Percentiles rank a stretch among this genome's conserved stretches.
Evolutionary conservation across 2,797 vertebrate species (phyloP).

Genomic region (Poeciliopsis presidionis): DNA sequence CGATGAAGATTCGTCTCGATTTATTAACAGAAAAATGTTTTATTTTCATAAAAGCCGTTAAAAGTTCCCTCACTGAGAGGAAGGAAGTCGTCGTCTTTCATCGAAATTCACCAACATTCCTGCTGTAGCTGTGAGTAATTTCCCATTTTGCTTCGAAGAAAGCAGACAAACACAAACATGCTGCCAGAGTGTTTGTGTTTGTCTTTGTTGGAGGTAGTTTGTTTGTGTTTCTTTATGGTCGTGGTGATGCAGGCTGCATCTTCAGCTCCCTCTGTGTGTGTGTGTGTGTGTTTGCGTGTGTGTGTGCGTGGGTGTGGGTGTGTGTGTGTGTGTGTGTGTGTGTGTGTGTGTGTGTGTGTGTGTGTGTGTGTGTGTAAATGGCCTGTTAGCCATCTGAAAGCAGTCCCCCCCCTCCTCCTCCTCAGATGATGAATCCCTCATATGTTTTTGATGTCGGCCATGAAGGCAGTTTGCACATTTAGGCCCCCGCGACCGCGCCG

Average conservation of each 20-base stretch:
- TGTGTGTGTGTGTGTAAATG: constrained; percentile 33
- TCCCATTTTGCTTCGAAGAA: constrained; percentile 40
- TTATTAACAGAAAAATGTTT: not conserved
- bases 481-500: constrained; percentile 46
- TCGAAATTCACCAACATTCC: constrained; percentile 64
- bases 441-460: constrained; percentile 75
- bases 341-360: not conserved
- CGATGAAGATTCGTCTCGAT: not conserved
- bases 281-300: constrained; percentile 39
- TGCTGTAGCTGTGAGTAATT: constrained; percentile 52
- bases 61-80: constrained; percentile 30
- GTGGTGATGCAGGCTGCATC: constrained; percentile 46
- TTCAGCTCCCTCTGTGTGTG: constrained; percentile 9
- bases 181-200: constrained; percentile 46
- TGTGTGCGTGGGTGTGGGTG: too few relatives aligned
- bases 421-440: constrained; percentile 74
- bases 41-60: constrained; percentile 18
- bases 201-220: constrained; percentile 57
- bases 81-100: constrained; percentile 54
- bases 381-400: constrained; percentile 80
- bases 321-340: too few relatives aligned
- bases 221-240: constrained; percentile 70
- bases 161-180: constrained; percentile 32
- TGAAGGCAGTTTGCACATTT: constrained; percentile 69
- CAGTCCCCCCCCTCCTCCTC: constrained; percentile 53